phyloP scores from a whole-genome alignment of 1,140 invertebrate species.

The Nasonia giraulti region DNA sequence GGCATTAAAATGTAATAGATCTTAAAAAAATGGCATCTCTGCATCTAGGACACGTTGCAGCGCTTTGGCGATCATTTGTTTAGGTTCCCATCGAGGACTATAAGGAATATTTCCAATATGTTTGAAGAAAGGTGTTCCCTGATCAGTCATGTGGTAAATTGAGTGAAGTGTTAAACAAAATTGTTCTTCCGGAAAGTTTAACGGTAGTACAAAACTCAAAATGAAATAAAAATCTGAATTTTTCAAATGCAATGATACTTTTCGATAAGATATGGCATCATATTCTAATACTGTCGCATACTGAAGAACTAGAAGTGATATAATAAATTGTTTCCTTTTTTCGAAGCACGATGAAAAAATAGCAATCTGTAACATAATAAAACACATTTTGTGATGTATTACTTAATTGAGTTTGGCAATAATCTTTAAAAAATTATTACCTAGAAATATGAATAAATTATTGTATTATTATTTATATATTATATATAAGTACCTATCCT shows the following conservation, averaged over 20 bases:
- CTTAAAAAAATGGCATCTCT: background rate
- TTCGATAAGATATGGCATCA: background rate
- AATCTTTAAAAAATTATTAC: too few relatives aligned
- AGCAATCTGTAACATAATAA: background rate
- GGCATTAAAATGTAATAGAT: background rate
- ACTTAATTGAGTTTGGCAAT: too few relatives aligned
- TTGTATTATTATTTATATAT: too few relatives aligned
- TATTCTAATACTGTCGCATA: background rate
- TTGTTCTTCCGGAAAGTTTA: background rate
- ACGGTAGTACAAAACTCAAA: background rate
- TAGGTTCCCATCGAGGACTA: background rate
- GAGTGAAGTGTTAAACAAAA: background rate
- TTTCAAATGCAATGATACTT: background rate
- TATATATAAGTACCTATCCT: too few relatives aligned
- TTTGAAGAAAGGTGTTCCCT: background rate
- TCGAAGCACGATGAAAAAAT: background rate
- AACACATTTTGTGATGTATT: too few relatives aligned
- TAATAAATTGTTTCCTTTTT: conserved; percentile 7
- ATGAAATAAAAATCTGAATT: background rate
- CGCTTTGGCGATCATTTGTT: background rate
- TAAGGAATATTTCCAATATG: background rate
- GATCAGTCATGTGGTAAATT: conserved; percentile 9
- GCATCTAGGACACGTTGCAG: background rate
- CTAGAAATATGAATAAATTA: background rate
- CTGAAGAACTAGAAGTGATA: conserved; percentile 1